A percentile compares a stretch with the other conserved stretches of the same genome.
These are phyloP conservation scores for Syrrhaptes paradoxus DNA, from an alignment of 2,113 vertebrate species.

Conservation along the genomic window DNA sequence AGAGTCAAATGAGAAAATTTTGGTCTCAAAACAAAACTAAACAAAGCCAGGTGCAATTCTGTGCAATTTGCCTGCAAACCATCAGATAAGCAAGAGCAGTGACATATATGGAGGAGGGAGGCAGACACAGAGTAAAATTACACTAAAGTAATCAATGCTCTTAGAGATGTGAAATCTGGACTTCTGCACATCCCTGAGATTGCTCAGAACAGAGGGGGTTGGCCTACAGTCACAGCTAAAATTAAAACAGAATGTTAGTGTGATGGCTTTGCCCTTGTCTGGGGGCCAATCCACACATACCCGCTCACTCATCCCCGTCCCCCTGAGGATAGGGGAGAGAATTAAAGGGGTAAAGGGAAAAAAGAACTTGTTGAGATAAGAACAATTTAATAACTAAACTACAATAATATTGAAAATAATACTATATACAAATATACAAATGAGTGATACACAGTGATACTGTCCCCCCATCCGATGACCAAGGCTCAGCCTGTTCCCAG, in stretches of 20 bases:
- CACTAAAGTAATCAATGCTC: background rate
- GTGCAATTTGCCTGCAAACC: background rate
- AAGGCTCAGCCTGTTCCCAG: too few species aligned
- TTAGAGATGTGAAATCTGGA: background rate
- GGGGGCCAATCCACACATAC: too few species aligned
- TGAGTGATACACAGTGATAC: too few species aligned
- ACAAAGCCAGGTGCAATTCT: background rate
- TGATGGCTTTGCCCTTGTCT: too few species aligned
- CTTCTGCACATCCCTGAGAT: background rate
- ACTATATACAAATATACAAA: too few species aligned
- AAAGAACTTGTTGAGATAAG: too few species aligned
- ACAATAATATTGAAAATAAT: too few species aligned
- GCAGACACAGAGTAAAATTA: background rate
- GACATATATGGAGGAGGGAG: background rate
- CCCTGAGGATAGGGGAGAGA: too few species aligned
- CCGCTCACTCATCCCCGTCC: too few species aligned
- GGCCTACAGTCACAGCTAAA: background rate
- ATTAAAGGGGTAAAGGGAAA: too few species aligned
- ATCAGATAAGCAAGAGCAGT: background rate
- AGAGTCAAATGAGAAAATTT: background rate
- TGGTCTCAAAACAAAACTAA: background rate
- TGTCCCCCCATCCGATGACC: too few species aligned
- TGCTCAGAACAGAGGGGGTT: background rate
- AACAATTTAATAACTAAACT: too few species aligned
- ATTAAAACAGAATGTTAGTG: background rate